phyloP scores from a whole-genome alignment of 2,888 invertebrate species.

The Uropetala carovei region DNA sequence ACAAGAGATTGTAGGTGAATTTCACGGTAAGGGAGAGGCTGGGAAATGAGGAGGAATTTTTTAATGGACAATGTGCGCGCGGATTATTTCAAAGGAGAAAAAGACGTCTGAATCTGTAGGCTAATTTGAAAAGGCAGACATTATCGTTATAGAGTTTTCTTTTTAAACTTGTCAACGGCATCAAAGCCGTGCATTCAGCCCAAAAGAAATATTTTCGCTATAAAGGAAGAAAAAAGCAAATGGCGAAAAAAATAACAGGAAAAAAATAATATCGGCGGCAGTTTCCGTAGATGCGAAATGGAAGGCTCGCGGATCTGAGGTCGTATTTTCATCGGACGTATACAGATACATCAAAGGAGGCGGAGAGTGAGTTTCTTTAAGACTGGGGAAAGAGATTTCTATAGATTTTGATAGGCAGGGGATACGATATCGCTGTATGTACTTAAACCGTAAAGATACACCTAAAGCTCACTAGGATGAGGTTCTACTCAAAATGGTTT shows the following conservation, averaged over 20 bases:
- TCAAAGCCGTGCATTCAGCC: not conserved
- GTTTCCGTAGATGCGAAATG: not conserved
- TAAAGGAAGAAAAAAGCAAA: not conserved
- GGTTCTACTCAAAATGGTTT: too few relatives aligned
- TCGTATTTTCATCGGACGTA: not conserved
- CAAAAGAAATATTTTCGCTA: not conserved
- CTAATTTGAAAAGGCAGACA: not conserved
- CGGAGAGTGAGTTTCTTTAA: too few relatives aligned
- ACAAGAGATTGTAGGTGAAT: not conserved
- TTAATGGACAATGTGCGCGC: not conserved
- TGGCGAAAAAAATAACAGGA: not conserved
- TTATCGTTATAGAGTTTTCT: slow-evolving; percentile 6
- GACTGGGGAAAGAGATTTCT: too few relatives aligned
- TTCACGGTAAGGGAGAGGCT: not conserved
- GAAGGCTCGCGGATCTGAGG: not conserved
- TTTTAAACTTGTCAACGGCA: slow-evolving; percentile 3
- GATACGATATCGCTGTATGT: too few relatives aligned
- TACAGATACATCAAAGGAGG: not conserved
- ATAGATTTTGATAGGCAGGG: too few relatives aligned
- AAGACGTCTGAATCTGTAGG: not conserved
- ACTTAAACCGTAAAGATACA: too few relatives aligned
- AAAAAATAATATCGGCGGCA: not conserved
- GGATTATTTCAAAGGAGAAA: not conserved
- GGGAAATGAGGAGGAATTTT: not conserved
- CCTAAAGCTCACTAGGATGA: too few relatives aligned